These are phyloP conservation scores for Bombus confusus DNA, from an alignment of 1,140 invertebrate genomes.

Conservation along the genomic window DNA sequence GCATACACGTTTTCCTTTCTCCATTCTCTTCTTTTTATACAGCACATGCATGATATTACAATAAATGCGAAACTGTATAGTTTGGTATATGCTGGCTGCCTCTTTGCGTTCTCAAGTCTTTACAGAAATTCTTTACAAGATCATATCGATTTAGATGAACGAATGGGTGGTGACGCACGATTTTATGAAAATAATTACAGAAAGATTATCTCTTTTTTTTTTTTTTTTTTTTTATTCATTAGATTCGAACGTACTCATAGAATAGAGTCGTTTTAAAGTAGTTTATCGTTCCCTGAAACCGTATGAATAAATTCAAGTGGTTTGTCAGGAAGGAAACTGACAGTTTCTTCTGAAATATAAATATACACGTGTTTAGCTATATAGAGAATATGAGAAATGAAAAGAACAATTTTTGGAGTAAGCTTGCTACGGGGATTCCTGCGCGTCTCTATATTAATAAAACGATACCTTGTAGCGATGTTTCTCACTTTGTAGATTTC, in stretches of 20 bases:
- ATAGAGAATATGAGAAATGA: background rate
- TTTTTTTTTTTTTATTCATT: background rate
- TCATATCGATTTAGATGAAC: background rate
- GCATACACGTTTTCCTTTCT: background rate
- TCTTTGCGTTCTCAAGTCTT: background rate
- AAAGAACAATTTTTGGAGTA: background rate
- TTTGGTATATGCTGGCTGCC: background rate
- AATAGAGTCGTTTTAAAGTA: slow-evolving; percentile 1
- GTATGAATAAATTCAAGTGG: background rate
- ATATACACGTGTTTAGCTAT: background rate
- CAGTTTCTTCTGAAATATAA: background rate
- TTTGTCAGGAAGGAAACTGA: background rate
- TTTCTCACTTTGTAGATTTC: too few species aligned
- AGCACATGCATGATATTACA: slow-evolving; percentile 16
- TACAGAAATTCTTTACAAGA: background rate
- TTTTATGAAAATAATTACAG: background rate
- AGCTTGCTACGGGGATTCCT: background rate
- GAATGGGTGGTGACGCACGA: slow-evolving; percentile 38
- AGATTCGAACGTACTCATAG: background rate
- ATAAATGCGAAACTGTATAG: slow-evolving; percentile 3
- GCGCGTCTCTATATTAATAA: background rate
- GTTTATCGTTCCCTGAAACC: background rate
- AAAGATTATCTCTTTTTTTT: too few species aligned
- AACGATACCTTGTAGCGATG: background rate
- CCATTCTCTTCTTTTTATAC: background rate